Evolutionary conservation across 2,888 invertebrate genomes (phyloP).

Genomic region (Carterocephalus palaemon): DNA sequence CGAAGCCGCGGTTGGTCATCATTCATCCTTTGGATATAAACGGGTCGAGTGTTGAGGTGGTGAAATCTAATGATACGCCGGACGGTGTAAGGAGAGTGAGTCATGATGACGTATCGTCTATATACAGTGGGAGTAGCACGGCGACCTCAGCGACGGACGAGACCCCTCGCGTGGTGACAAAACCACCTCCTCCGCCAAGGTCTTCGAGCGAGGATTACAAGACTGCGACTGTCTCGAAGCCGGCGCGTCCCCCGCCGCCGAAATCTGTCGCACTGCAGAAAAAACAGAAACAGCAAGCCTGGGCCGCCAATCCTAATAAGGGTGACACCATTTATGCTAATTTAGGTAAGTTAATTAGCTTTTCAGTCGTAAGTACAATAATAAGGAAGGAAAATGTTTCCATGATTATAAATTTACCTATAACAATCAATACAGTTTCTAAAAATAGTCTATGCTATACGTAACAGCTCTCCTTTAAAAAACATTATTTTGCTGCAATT

Average conservation of each 20-base stretch:
- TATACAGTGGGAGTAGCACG: slow-evolving; percentile 67
- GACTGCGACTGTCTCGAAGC: slow-evolving; percentile 78
- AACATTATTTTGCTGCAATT: too few relatives aligned
- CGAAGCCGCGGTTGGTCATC: slow-evolving; percentile 88
- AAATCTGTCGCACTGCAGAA: slow-evolving; percentile 82
- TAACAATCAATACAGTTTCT: too few relatives aligned
- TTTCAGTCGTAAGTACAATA: too few relatives aligned
- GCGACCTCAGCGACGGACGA: slow-evolving; percentile 59
- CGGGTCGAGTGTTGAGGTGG: slow-evolving; percentile 88
- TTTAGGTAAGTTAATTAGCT: slow-evolving; percentile 79
- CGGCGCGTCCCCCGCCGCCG: slow-evolving; percentile 86
- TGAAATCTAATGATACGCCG: slow-evolving; percentile 76
- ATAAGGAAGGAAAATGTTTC: neutral
- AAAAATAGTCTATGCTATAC: too few relatives aligned
- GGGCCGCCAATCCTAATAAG: slow-evolving; percentile 60
- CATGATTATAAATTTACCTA: too few relatives aligned
- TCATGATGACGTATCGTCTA: slow-evolving; percentile 77
- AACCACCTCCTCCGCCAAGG: slow-evolving; percentile 89
- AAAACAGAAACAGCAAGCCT: slow-evolving; percentile 77
- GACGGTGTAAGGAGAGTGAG: slow-evolving; percentile 59
- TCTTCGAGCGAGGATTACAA: slow-evolving; percentile 70
- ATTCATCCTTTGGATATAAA: slow-evolving; percentile 93
- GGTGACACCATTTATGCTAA: slow-evolving; percentile 87
- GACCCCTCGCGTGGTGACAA: slow-evolving; percentile 67
- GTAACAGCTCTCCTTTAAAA: too few relatives aligned